phyloP scores from a whole-genome alignment of 2,888 invertebrate species.

The Drosophila falleni region DNA sequence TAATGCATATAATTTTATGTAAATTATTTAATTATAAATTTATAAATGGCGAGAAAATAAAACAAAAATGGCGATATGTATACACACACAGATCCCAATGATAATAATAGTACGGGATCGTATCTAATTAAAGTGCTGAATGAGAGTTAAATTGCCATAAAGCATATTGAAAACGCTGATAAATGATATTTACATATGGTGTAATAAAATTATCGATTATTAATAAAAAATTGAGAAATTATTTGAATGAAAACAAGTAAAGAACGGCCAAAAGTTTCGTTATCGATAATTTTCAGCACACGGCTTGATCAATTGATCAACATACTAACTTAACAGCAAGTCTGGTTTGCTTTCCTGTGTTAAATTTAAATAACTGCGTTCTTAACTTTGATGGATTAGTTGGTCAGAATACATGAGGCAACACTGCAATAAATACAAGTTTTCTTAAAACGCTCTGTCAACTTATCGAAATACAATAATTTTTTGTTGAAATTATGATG shows the following conservation, averaged over 20 bases:
- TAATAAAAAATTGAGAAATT: constrained; percentile 61
- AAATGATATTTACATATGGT: constrained; percentile 78
- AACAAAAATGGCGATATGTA: constrained; percentile 20
- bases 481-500: neutral
- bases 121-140: constrained; percentile 27
- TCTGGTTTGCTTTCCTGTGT: neutral
- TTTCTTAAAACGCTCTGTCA: neutral
- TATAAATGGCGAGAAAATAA: constrained; percentile 16
- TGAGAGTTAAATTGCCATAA: constrained; percentile 11
- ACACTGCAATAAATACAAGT: neutral
- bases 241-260: constrained; percentile 58
- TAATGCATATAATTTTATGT: constrained; percentile 66
- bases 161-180: constrained; percentile 60
- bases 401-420: neutral
- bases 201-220: constrained; percentile 76
- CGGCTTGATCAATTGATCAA: neutral
- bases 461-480: too few relatives aligned
- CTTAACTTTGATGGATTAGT: neutral
- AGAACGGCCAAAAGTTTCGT: constrained; percentile 4
- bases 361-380: neutral
- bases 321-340: neutral
- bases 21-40: constrained; percentile 59
- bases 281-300: neutral
- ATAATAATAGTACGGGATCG: constrained; percentile 50
- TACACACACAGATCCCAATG: constrained; percentile 31